These are phyloP conservation scores for Macropis europaea DNA, from an alignment of 2,888 invertebrate species.

Conservation along the genomic window DNA sequence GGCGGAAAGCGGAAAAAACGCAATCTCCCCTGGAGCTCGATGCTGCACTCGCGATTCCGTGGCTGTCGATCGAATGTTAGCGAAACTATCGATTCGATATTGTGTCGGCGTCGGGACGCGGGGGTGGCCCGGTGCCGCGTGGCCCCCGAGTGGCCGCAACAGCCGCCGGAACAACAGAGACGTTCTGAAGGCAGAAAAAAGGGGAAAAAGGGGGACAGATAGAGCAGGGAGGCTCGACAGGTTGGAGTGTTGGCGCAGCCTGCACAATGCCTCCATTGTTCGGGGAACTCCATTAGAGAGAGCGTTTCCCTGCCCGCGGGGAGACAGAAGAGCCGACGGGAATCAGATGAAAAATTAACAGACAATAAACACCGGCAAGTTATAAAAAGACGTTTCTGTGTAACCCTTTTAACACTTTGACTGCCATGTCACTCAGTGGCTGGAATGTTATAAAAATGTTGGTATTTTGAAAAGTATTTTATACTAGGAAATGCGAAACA, in stretches of 20 bases:
- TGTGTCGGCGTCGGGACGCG: conserved; percentile 50
- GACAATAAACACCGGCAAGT: conserved; percentile 18
- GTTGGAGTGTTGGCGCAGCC: conserved; percentile 37
- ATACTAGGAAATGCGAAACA: no score
- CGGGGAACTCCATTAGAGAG: conserved; percentile 58
- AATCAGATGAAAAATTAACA: conserved; percentile 31
- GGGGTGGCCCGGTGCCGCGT: conserved; percentile 20
- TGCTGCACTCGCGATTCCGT: not conserved
- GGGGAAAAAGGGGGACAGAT: not conserved
- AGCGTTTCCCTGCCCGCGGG: conserved; percentile 28
- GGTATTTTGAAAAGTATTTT: no score
- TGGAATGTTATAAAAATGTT: no score
- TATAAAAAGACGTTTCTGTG: conserved; percentile 1
- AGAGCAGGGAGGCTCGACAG: conserved; percentile 35
- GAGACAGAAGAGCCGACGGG: conserved; percentile 3
- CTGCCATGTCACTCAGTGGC: no score
- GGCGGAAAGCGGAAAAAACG: not conserved
- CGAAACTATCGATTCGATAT: conserved; percentile 50
- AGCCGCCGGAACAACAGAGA: conserved; percentile 10
- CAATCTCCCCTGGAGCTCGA: conserved; percentile 6
- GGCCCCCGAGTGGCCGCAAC: conserved; percentile 33
- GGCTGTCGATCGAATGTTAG: conserved; percentile 36
- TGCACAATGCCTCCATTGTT: conserved; percentile 58
- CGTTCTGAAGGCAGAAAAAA: not conserved
- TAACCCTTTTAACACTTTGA: not conserved